Base-by-base conservation (phyloP, 1,140 invertebrate genomes). In the Monomorium pharaonis region DNA sequence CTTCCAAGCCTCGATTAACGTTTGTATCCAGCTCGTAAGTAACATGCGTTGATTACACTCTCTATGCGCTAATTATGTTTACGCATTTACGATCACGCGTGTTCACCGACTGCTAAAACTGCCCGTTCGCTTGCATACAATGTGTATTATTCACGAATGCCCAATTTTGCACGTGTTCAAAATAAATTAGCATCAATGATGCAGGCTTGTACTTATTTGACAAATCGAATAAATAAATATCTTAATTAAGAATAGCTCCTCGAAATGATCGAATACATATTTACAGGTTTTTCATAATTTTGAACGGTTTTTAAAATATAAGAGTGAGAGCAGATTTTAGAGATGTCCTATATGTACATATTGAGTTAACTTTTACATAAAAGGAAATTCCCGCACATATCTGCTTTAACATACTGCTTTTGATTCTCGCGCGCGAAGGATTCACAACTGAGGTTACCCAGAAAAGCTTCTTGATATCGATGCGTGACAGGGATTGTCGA, bases 31-130 rank as follows among this genome's bases (percentile, higher is more conserved):
- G n/a, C 67, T 81, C 65, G 37, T 83, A 83, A 83, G 78, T 83
- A 83, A 70, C 67, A n/a, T 70, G 18, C 78, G 49, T 83, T 83
- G 67, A 83, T 83, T 74, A 83, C 67, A 24, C 49, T 72, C 42
- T 49, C 33, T 72, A 18, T 72, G 16, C 51, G 33, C 54, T 83
- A 83, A 83, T 83, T 83, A 72, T 14, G 37, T 58, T 33, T 24
- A 58, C 37, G 65, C 65, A 81, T 81, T 81, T 69, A 51, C 49
- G 47, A 58, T 30, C 47, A 44, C 24, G 67, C 65, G 51, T 83
- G n/a, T 74, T 9, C 51, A 2, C 24, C 30, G 60, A 78, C 60
- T 74, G 37, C 37, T 83, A 74, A 83, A 83, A 83, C 78, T 44
- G 65, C 24, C 37, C 27, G 18, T 81, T 56, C 14, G 49, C 49